Evolutionary conservation across 2,113 vertebrate species (phyloP).

Genomic region (Ptyas mucosa): DNA sequence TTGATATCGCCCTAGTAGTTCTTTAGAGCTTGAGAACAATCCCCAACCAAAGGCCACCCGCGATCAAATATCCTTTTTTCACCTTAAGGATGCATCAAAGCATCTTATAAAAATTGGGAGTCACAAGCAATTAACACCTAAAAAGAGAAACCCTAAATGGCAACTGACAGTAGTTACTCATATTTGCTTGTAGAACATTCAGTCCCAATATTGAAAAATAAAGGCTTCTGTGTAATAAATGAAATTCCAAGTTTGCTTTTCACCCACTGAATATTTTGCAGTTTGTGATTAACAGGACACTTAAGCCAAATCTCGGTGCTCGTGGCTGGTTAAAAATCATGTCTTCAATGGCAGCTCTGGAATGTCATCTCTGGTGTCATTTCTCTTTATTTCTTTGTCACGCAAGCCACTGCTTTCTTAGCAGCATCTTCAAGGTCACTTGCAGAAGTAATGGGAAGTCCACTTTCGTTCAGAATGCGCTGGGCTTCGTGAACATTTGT

Average conservation of each 20-base stretch:
- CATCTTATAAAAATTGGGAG: conserved; percentile 1
- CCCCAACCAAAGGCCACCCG: not conserved
- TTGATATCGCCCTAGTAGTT: not conserved
- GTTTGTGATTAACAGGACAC: not conserved
- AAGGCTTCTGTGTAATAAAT: not conserved
- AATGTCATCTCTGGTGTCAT: not conserved
- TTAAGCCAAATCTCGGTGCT: not conserved
- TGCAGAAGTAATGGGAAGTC: conserved; percentile 87
- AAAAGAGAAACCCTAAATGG: not conserved
- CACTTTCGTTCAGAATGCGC: conserved; percentile 85
- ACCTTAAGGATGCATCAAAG: conserved; percentile 20
- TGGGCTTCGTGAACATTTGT: conserved; percentile 94
- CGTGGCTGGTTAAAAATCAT: not conserved
- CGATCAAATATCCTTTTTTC: not conserved
- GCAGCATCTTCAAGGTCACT: conserved; percentile 91
- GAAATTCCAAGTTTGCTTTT: not conserved
- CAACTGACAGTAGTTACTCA: not conserved
- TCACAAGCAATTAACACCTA: not conserved
- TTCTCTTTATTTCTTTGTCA: conserved; percentile 74
- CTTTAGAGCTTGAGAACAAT: not conserved
- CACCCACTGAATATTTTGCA: not conserved
- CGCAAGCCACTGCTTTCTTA: conserved; percentile 87
- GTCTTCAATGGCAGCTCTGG: conserved; percentile 21
- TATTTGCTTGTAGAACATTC: not conserved
- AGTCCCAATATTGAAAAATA: not conserved